Evolutionary conservation across 2,888 invertebrate genomes (phyloP).

Genomic region (Geotrupes spiniger): DNA sequence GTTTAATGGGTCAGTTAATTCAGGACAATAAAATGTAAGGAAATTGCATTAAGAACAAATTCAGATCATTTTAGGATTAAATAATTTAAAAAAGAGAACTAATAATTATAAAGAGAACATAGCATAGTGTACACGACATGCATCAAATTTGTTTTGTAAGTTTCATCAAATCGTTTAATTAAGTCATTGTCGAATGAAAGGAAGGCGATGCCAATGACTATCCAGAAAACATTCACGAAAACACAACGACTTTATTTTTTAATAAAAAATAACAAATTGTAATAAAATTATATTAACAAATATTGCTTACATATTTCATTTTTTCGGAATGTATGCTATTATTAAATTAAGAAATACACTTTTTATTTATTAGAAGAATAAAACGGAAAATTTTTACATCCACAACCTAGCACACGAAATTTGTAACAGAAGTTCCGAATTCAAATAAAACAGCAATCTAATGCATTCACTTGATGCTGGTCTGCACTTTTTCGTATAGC

Average conservation of each 20-base stretch:
- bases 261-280: slow-evolving; percentile 1
- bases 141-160: too few species aligned
- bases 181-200: too few species aligned
- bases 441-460: slow-evolving; percentile 4
- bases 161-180: too few species aligned
- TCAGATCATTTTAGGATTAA: too few species aligned
- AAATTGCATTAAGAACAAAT: too few species aligned
- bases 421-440: slow-evolving; percentile 6
- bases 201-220: neutral
- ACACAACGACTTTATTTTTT: slow-evolving; percentile 16
- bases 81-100: too few species aligned
- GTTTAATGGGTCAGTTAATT: too few species aligned
- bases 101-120: too few species aligned
- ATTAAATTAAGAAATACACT: neutral
- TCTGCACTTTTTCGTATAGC: slow-evolving; percentile 75
- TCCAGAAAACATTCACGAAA: slow-evolving; percentile 11
- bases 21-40: too few species aligned
- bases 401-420: slow-evolving; percentile 20
- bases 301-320: slow-evolving; percentile 13
- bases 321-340: neutral
- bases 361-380: slow-evolving; percentile 11
- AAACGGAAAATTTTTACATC: slow-evolving; percentile 10
- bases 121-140: too few species aligned
- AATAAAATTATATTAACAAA: slow-evolving; percentile 17
- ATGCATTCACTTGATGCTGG: slow-evolving; percentile 39